Evolutionary conservation across 37 sponge, comb jelly and placozoan genomes (phyloP).

Genomic region (Haliclona indistincta): DNA sequence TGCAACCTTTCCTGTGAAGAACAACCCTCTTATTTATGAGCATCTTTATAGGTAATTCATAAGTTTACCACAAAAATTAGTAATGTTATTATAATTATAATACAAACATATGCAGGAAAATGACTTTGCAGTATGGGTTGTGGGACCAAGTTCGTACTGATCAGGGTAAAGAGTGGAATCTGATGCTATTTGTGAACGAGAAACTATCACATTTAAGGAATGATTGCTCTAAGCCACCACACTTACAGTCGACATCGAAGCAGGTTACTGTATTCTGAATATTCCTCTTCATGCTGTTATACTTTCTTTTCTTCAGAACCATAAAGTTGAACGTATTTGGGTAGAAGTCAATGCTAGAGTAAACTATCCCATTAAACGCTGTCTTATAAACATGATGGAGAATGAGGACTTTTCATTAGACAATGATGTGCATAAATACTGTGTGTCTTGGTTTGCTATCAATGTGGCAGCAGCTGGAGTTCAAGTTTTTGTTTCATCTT

Average conservation of each 20-base stretch:
- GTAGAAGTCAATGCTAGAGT: too few relatives aligned
- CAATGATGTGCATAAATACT: slow-evolving; percentile 19
- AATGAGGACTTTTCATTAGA: slow-evolving; percentile 25
- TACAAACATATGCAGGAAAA: too few relatives aligned
- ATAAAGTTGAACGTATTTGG: slow-evolving; percentile 32
- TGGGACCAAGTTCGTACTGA: slow-evolving; percentile 69
- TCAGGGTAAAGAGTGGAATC: slow-evolving; percentile 54
- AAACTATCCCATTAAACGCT: slow-evolving; percentile 56
- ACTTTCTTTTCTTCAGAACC: slow-evolving; percentile 22
- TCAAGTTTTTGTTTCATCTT: neutral
- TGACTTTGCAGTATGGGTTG: too few relatives aligned
- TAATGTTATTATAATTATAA: too few relatives aligned
- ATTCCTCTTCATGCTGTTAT: too few relatives aligned
- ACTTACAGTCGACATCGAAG: slow-evolving; percentile 51
- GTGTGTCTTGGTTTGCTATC: slow-evolving; percentile 49
- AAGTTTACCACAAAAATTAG: too few relatives aligned
- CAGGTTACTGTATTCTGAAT: slow-evolving; percentile 5
- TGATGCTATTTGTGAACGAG: slow-evolving; percentile 52
- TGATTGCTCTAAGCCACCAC: slow-evolving; percentile 37
- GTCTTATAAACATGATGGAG: slow-evolving; percentile 26
- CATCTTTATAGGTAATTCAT: slow-evolving; percentile 19
- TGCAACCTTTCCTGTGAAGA: slow-evolving; percentile 34
- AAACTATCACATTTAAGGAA: slow-evolving; percentile 26
- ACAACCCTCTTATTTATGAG: slow-evolving; percentile 27
- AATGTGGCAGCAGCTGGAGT: neutral